Evolutionary conservation across 2,113 vertebrate genomes (phyloP).

Genomic region (Tauraco erythrolophus): DNA sequence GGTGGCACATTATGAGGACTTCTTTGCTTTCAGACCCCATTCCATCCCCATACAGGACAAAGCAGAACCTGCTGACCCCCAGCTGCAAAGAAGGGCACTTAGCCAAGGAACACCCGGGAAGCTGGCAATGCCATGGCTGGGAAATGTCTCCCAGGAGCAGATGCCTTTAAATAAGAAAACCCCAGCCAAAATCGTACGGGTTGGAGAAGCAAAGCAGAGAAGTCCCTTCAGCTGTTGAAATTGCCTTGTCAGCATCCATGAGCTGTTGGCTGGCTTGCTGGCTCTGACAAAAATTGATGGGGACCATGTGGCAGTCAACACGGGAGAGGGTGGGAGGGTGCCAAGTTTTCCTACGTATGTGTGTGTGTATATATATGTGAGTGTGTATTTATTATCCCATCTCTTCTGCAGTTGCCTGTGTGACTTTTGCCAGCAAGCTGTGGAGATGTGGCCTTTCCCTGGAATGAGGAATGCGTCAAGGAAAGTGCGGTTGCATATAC

Average conservation of each 20-base stretch:
- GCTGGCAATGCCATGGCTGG: neutral
- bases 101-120: neutral
- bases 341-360: slow-evolving; percentile 45
- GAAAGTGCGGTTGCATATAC: slow-evolving; percentile 46
- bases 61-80: neutral
- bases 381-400: slow-evolving; percentile 51
- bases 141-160: neutral
- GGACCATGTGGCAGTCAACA: slow-evolving; percentile 65
- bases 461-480: slow-evolving; percentile 63
- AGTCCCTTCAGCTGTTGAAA: slow-evolving; percentile 50
- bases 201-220: neutral
- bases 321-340: slow-evolving; percentile 42
- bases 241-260: slow-evolving; percentile 57
- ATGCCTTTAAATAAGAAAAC: neutral
- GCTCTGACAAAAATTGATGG: slow-evolving; percentile 67
- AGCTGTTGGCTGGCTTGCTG: neutral
- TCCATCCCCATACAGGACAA: neutral
- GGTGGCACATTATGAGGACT: accelerated
- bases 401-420: slow-evolving; percentile 40
- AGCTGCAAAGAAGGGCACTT: neutral
- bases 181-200: neutral
- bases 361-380: slow-evolving; percentile 18
- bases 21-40: neutral
- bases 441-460: slow-evolving; percentile 57
- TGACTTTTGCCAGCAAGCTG: slow-evolving; percentile 55